These are phyloP conservation scores for Rotaria sp. DNA, from an alignment of 2,888 invertebrate species.

Conservation along the genomic window DNA sequence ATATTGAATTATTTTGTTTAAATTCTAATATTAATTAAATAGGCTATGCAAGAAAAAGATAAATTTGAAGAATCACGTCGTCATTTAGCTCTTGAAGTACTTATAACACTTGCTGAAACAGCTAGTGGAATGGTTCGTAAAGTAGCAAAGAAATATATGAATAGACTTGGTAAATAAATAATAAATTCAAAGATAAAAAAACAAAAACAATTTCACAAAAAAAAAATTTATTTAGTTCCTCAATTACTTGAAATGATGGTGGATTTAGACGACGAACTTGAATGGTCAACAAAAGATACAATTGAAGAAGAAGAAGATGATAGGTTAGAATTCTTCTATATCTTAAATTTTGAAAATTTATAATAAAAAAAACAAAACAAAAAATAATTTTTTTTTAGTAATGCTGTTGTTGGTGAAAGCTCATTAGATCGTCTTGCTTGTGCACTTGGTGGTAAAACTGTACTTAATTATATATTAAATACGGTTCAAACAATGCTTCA, in stretches of 20 bases:
- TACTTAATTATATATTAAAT: conserved; percentile 77
- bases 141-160: conserved; percentile 35
- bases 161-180: background rate
- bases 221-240: conserved; percentile 62
- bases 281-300: conserved; percentile 73
- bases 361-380: no score
- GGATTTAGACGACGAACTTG: conserved; percentile 80
- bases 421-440: conserved; percentile 93
- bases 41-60: conserved; percentile 15
- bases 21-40: background rate
- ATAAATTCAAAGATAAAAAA: no score
- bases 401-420: conserved; percentile 88
- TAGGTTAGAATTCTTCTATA: conserved; percentile 63
- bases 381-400: conserved; percentile 50
- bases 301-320: conserved; percentile 79
- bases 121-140: conserved; percentile 39
- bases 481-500: conserved; percentile 78
- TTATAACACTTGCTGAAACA: conserved; percentile 39
- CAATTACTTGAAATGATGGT: conserved; percentile 83
- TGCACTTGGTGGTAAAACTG: conserved; percentile 83
- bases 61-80: conserved; percentile 30
- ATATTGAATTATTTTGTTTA: background rate
- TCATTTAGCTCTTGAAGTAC: conserved; percentile 39
- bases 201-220: no score
- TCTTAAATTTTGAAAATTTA: background rate